A percentile compares a stretch with the other conserved stretches of the same genome.
phyloP scores from a whole-genome alignment of 1,140 invertebrate species.

The Drosophila pallidifrons region DNA sequence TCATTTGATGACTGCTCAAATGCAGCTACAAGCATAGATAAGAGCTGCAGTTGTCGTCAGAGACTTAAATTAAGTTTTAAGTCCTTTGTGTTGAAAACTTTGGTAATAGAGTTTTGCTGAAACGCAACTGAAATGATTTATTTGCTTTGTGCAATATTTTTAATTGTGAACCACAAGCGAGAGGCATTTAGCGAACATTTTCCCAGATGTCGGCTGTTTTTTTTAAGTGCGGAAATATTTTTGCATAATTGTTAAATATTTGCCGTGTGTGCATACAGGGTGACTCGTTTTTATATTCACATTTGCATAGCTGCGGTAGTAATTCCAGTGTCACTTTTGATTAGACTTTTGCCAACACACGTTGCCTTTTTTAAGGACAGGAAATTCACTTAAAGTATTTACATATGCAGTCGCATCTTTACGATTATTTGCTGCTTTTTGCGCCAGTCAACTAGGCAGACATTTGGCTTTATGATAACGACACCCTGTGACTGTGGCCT shows the following conservation, averaged over 20 bases:
- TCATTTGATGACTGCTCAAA: constrained; percentile 13
- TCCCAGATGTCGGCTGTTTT: constrained; percentile 7
- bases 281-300: constrained; percentile 23
- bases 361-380: constrained; percentile 12
- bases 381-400: constrained; percentile 37
- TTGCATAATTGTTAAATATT: constrained; percentile 61
- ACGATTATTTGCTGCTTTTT: constrained; percentile 25
- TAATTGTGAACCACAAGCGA: constrained; percentile 26
- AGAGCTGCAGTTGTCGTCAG: constrained; percentile 33
- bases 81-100: constrained; percentile 28
- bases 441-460: constrained; percentile 12
- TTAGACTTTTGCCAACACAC: constrained; percentile 23
- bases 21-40: constrained; percentile 28
- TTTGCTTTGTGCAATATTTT: constrained; percentile 19
- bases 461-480: constrained; percentile 52
- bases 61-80: constrained; percentile 38
- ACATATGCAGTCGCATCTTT: constrained; percentile 47
- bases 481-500: constrained; percentile 40
- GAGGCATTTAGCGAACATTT: constrained; percentile 21
- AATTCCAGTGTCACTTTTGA: constrained; percentile 17
- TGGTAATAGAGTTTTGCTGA: not conserved
- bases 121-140: not conserved
- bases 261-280: constrained; percentile 39
- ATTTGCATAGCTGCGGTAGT: constrained; percentile 23
- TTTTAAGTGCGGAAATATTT: constrained; percentile 23